Percentiles rank a stretch among this genome's conserved stretches.
Conservation (phyloP, 2,113 vertebrate genomes). For the Riparia riparia region DNA sequence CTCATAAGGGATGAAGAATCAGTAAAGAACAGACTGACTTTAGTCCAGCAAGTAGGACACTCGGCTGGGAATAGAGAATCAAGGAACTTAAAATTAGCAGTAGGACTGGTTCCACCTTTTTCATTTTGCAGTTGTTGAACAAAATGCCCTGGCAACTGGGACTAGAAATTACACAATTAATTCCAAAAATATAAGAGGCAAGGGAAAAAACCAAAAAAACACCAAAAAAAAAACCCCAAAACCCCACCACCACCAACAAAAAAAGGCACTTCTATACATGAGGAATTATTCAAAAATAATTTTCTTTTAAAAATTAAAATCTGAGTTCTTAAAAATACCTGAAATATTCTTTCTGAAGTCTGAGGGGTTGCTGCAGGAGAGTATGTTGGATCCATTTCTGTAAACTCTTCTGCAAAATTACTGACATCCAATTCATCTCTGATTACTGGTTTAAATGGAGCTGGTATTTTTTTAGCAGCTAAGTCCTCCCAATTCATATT, state of each 20-base stretch:
- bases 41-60: not conserved
- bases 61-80: not conserved
- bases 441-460: constrained; percentile 95
- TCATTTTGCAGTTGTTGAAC: not conserved
- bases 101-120: not conserved
- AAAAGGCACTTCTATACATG: not conserved
- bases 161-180: not conserved
- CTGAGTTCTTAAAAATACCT: constrained; percentile 78
- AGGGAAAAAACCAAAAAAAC: not conserved
- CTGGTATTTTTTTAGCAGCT: constrained; percentile 90
- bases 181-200: not conserved
- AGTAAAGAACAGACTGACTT: not conserved
- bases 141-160: not conserved
- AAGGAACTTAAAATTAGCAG: not conserved
- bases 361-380: constrained; percentile 94
- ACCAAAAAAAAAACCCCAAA: no score
- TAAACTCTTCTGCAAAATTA: constrained; percentile 98
- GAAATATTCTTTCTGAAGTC: constrained; percentile 94
- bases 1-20: not conserved
- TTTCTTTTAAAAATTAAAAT: not conserved
- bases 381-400: constrained; percentile 98
- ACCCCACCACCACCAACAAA: no score
- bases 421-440: constrained; percentile 95
- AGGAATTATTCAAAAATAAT: not conserved
- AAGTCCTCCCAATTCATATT: constrained; percentile 96